Percentiles rank a stretch among this genome's conserved stretches.
Conservation (phyloP, 2,888 invertebrate genomes). For the Drosophila gaucha region DNA sequence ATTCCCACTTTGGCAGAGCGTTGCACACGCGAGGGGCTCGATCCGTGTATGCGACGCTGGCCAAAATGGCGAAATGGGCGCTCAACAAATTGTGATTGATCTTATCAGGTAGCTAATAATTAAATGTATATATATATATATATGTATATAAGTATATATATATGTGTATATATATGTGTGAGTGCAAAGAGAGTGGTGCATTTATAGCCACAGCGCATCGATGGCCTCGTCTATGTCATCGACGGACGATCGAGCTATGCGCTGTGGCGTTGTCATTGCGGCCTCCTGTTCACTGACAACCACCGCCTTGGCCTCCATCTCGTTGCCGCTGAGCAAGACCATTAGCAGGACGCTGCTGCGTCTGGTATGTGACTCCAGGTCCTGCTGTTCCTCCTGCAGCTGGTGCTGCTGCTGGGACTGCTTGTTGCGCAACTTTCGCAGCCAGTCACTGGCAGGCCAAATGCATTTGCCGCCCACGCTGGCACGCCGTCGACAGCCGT, state of each 20-base stretch:
- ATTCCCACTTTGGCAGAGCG: conserved; percentile 34
- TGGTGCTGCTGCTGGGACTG: conserved; percentile 9
- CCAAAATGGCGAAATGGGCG: conserved; percentile 41
- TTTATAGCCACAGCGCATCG: conserved; percentile 69
- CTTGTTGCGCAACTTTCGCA: conserved; percentile 70
- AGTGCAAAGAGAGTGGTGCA: too few relatives aligned
- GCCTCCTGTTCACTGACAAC: conserved; percentile 65
- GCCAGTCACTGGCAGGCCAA: conserved; percentile 72
- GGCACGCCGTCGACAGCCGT: conserved; percentile 46
- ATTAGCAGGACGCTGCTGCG: conserved; percentile 67
- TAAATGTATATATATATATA: too few relatives aligned
- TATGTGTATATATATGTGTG: too few relatives aligned
- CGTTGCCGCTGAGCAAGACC: conserved; percentile 67
- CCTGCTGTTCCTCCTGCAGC: conserved; percentile 20
- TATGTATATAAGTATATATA: too few relatives aligned
- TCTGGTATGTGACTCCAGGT: conserved; percentile 20
- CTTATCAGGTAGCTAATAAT: conserved; percentile 31
- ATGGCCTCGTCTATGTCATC: conserved; percentile 70
- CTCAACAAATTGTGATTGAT: conserved; percentile 33
- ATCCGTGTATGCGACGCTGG: conserved; percentile 44
- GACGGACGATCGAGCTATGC: conserved; percentile 31
- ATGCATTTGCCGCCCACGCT: conserved; percentile 65
- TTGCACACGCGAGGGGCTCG: conserved; percentile 57
- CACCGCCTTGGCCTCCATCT: conserved; percentile 70
- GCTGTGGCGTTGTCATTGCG: conserved; percentile 34